Evolutionary conservation across 1,140 invertebrate genomes (phyloP).

Genomic region (Holotrichia oblita): DNA sequence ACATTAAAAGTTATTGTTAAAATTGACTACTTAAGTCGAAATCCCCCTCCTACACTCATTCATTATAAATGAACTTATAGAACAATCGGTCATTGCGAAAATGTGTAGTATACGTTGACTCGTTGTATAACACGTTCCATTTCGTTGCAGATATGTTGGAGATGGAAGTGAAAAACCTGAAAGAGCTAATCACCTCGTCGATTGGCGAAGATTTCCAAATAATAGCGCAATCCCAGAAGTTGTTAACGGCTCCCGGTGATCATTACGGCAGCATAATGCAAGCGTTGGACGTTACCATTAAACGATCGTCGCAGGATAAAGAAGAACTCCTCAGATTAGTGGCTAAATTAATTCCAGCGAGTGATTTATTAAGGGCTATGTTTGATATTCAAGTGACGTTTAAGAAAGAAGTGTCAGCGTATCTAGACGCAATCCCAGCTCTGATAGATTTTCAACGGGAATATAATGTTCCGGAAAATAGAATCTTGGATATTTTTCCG

Average conservation of each 20-base stretch:
- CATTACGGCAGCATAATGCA: conserved; percentile 59
- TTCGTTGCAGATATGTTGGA: conserved; percentile 43
- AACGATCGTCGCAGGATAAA: conserved; percentile 46
- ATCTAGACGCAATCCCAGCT: conserved; percentile 63
- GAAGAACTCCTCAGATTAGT: conserved; percentile 63
- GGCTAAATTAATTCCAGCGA: conserved; percentile 68
- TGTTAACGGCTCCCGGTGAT: conserved; percentile 57
- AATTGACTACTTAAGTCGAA: not conserved
- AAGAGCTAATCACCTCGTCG: conserved; percentile 49
- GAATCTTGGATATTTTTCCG: conserved; percentile 62
- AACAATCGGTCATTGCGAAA: conserved; percentile 11
- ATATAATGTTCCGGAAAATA: conserved; percentile 58
- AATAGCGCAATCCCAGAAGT: conserved; percentile 49
- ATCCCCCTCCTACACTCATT: not conserved
- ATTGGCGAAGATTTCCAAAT: conserved; percentile 53
- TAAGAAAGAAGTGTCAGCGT: conserved; percentile 68
- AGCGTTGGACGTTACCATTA: conserved; percentile 53
- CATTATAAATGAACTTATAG: conserved; percentile 31
- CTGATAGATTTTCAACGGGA: conserved; percentile 64
- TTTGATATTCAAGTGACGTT: conserved; percentile 69
- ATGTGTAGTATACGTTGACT: not conserved
- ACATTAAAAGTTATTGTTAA: not conserved
- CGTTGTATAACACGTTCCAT: conserved; percentile 16
- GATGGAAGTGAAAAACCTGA: conserved; percentile 53
- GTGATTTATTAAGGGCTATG: conserved; percentile 64